Evolutionary conservation across 1,140 invertebrate species (phyloP).

Genomic region (Pararge aegeria): DNA sequence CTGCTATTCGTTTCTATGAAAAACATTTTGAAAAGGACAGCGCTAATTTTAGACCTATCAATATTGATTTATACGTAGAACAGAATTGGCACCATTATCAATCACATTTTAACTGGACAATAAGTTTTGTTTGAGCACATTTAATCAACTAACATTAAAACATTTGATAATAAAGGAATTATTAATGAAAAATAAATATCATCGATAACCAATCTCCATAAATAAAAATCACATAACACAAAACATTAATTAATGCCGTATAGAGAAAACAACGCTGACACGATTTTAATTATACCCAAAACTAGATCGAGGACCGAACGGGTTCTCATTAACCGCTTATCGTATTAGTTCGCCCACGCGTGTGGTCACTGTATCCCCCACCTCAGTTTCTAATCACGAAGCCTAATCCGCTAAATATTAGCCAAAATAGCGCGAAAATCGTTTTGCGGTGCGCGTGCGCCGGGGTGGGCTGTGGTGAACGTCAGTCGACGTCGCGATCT

Average conservation of each 20-base stretch:
- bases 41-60: too few relatives aligned
- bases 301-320: constrained; percentile 24
- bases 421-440: constrained; percentile 78
- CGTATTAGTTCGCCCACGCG: constrained; percentile 43
- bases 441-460: constrained; percentile 67
- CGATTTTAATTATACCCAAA: constrained; percentile 38
- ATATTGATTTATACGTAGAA: too few relatives aligned
- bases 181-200: constrained; percentile 6
- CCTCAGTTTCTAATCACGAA: constrained; percentile 64
- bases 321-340: constrained; percentile 25
- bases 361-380: constrained; percentile 50
- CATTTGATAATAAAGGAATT: not conserved
- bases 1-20: too few relatives aligned
- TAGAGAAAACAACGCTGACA: constrained; percentile 16
- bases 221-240: constrained; percentile 6
- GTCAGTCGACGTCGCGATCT: constrained; percentile 71
- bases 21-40: too few relatives aligned
- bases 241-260: constrained; percentile 10
- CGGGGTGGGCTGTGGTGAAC: constrained; percentile 64
- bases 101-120: not conserved
- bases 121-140: not conserved
- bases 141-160: not conserved
- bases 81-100: too few relatives aligned
- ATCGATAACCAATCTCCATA: constrained; percentile 1
- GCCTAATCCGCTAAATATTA: constrained; percentile 75